These are phyloP conservation scores for Phyllostomus hastatus DNA, from an alignment of 2,113 vertebrate species.

Conservation along the genomic window DNA sequence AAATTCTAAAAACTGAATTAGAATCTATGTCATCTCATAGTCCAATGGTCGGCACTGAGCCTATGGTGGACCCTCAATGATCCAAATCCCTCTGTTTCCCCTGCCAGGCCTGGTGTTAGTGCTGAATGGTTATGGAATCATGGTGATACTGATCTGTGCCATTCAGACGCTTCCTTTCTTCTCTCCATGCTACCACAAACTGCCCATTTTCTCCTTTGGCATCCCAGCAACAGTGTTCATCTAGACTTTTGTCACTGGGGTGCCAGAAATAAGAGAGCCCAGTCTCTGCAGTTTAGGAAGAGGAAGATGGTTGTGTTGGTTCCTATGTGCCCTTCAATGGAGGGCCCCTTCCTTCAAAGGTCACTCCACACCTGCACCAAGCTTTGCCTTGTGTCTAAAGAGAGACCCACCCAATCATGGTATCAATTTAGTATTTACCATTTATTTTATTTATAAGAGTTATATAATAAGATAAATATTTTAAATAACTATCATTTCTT, in stretches of 20 bases:
- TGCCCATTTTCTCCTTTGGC: background rate
- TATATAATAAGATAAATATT: background rate
- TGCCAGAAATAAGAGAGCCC: slow-evolving; percentile 22
- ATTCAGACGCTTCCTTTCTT: background rate
- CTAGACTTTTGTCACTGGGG: background rate
- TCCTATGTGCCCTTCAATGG: background rate
- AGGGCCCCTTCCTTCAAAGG: background rate
- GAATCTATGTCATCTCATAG: slow-evolving; percentile 37
- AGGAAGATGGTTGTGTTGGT: background rate
- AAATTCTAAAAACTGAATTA: slow-evolving; percentile 31
- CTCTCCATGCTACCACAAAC: background rate
- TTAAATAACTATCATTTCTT: slow-evolving; percentile 11
- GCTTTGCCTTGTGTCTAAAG: background rate
- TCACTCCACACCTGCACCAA: background rate
- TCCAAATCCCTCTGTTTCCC: background rate
- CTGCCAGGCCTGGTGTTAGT: background rate
- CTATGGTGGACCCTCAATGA: background rate
- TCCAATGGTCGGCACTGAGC: background rate
- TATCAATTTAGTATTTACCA: slow-evolving; percentile 18
- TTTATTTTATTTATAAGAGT: background rate
- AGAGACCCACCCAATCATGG: background rate
- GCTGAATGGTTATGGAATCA: background rate
- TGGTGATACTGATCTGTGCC: background rate
- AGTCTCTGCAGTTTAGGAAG: background rate
- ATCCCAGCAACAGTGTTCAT: background rate